phyloP scores from a whole-genome alignment of 2,888 invertebrate species.

The Harpagoxenus sublaevis region DNA sequence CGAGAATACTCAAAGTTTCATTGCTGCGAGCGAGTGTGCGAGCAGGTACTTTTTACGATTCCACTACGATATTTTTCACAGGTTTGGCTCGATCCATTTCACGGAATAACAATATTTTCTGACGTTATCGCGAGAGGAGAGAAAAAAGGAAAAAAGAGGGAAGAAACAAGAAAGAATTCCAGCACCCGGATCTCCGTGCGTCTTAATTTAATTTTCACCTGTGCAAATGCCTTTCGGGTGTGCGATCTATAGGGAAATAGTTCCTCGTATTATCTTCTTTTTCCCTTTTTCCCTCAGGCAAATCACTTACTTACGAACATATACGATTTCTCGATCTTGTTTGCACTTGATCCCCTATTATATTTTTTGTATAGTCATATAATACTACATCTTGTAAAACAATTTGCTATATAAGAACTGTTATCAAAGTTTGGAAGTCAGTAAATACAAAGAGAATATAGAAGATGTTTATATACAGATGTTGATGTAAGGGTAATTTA shows the following conservation, averaged over 20 bases:
- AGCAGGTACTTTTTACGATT: slow-evolving; percentile 14
- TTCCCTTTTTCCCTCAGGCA: not conserved
- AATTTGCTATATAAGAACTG: not conserved
- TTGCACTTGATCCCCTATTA: slow-evolving; percentile 1
- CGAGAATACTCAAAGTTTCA: slow-evolving; percentile 32
- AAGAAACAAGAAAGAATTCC: slow-evolving; percentile 4
- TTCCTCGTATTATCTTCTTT: not conserved
- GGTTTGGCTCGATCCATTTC: slow-evolving; percentile 5
- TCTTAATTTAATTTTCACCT: slow-evolving; percentile 69
- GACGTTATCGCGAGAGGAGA: not conserved
- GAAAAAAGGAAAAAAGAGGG: not conserved
- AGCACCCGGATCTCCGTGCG: slow-evolving; percentile 19
- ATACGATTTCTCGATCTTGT: not conserved
- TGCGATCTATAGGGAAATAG: slow-evolving; percentile 65
- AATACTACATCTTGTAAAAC: not conserved
- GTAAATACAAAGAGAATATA: not conserved
- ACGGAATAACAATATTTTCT: slow-evolving; percentile 53
- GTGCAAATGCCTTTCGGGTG: slow-evolving; percentile 42
- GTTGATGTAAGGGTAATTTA: not conserved
- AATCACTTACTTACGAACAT: slow-evolving; percentile 16
- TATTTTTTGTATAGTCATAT: not conserved
- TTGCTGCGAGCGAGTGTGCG: not conserved
- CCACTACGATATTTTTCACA: slow-evolving; percentile 32
- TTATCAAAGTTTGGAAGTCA: not conserved
- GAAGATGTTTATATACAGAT: too few relatives aligned